Evolutionary conservation across 2,888 invertebrate species (phyloP).

Genomic region (Mesorhabditis spiculigera): DNA sequence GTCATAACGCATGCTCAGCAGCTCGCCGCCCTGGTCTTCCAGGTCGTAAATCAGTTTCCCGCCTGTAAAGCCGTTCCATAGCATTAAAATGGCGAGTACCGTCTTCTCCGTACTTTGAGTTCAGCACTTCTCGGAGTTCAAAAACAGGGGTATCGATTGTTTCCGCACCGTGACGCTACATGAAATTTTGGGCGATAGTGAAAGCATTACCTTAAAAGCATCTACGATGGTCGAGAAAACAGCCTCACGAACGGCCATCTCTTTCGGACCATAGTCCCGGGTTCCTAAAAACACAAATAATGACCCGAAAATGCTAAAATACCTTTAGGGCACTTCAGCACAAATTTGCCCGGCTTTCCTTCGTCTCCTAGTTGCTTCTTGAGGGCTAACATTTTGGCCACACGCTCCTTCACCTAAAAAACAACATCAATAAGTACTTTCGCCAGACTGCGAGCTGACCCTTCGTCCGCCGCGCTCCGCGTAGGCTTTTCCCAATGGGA

Average conservation of each 20-base stretch:
- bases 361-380: conserved; percentile 70
- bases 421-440: conserved; percentile 9
- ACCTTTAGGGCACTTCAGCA: conserved; percentile 55
- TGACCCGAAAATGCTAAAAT: background rate
- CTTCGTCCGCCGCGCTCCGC: conserved; percentile 48
- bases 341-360: conserved; percentile 36
- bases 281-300: conserved; percentile 65
- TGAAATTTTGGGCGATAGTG: background rate
- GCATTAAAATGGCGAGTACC: background rate
- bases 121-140: conserved; percentile 65
- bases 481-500: conserved; percentile 26
- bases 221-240: conserved; percentile 75
- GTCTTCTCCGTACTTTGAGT: conserved; percentile 99
- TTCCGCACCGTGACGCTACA: conserved; percentile 83
- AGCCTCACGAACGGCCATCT: conserved; percentile 79
- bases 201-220: conserved; percentile 73
- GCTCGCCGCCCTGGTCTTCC: conserved; percentile 96
- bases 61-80: conserved; percentile 62
- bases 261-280: conserved; percentile 86
- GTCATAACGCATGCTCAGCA: conserved; percentile 90
- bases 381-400: conserved; percentile 75
- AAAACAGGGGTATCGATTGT: conserved; percentile 74
- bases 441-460: conserved; percentile 23
- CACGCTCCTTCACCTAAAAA: conserved; percentile 78
- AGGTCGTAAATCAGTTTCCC: conserved; percentile 97